phyloP scores from a whole-genome alignment of 2,888 invertebrate species.

The Cactoblastis cactorum region DNA sequence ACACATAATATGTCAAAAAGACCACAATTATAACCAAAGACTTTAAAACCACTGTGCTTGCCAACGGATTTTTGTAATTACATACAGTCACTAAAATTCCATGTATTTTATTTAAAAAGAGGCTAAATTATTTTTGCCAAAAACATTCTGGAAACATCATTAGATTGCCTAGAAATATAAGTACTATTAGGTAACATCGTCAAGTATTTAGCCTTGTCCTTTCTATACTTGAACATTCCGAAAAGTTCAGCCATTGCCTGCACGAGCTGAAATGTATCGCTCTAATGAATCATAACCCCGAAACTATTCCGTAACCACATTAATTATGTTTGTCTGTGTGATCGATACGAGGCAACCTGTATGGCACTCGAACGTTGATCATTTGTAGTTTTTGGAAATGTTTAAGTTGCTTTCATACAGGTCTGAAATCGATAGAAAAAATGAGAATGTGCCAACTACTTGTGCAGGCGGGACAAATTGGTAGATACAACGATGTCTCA shows the following conservation, averaged over 20 bases:
- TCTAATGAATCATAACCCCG: slow-evolving; percentile 60
- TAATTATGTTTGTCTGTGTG: slow-evolving; percentile 41
- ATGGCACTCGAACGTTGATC: neutral
- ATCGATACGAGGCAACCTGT: slow-evolving; percentile 11
- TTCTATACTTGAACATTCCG: slow-evolving; percentile 1
- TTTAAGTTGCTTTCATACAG: neutral
- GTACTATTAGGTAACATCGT: neutral
- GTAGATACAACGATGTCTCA: too few species aligned
- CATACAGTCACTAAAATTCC: too few species aligned
- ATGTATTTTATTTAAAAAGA: too few species aligned
- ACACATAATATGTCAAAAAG: too few species aligned
- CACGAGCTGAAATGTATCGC: slow-evolving; percentile 54
- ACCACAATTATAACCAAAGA: too few species aligned
- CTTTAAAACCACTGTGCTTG: too few species aligned
- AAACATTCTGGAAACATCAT: neutral
- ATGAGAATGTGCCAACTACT: too few species aligned
- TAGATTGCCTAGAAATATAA: neutral
- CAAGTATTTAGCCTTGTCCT: neutral
- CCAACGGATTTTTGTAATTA: too few species aligned
- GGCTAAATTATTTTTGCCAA: neutral
- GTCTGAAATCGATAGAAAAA: too few species aligned
- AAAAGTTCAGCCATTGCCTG: slow-evolving; percentile 18
- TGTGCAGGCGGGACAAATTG: too few species aligned
- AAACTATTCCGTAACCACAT: slow-evolving; percentile 43
- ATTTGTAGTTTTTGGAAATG: neutral